Conservation (phyloP, 1,140 invertebrate species). For the Hermatobates lingyangjiaoensis region DNA sequence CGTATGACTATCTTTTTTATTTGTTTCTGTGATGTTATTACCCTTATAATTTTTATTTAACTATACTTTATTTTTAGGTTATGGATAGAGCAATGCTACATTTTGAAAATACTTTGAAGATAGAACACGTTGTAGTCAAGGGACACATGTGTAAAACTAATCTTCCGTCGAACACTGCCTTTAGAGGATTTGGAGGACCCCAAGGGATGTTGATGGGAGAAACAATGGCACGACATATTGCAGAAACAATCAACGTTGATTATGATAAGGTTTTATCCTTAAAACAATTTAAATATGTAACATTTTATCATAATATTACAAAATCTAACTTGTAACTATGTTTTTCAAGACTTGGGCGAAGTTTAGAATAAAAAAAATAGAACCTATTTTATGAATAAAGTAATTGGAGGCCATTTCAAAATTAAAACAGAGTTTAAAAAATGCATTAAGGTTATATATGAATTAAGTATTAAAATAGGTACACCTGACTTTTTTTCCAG, state of each 20-base stretch:
- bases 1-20: too few relatives aligned
- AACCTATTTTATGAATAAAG: too few relatives aligned
- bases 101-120: conserved; percentile 56
- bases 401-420: not conserved
- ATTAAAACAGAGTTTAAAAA: too few relatives aligned
- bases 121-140: conserved; percentile 43
- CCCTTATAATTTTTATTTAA: too few relatives aligned
- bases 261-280: conserved; percentile 26
- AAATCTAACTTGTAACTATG: too few relatives aligned
- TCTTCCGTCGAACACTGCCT: conserved; percentile 75
- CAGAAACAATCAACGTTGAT: conserved; percentile 43
- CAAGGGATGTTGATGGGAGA: conserved; percentile 76
- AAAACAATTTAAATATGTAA: too few relatives aligned
- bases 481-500: conserved; percentile 24
- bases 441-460: too few relatives aligned
- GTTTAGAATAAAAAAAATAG: too few relatives aligned
- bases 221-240: conserved; percentile 54
- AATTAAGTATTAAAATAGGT: too few relatives aligned
- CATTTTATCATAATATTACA: too few relatives aligned
- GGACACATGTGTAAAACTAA: conserved; percentile 67
- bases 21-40: too few relatives aligned
- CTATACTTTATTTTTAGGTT: conserved; percentile 31
- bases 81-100: conserved; percentile 60
- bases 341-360: too few relatives aligned
- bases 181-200: conserved; percentile 73